Base-by-base conservation (phyloP, 2,797 vertebrate species). In the Arnoldichthys spilopterus region DNA sequence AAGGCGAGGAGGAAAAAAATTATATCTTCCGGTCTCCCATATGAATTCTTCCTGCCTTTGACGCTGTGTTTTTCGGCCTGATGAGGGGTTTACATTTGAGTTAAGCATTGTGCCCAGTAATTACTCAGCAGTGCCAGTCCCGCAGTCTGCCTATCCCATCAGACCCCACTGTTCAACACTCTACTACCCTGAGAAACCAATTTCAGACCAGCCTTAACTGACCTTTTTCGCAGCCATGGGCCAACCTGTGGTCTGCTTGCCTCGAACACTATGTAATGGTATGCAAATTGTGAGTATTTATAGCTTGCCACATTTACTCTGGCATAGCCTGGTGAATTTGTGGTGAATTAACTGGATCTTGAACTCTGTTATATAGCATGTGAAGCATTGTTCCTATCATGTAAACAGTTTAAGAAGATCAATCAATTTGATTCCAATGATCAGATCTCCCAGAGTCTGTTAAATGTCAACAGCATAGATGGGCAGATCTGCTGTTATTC, bases 51-150 rank as follows among this genome's bases (percentile, higher is more conserved):
- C 80, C 74, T 71, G 74, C 68, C 66, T 84, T 86, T 81, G 73
- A 78, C 54, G 5, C 13, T 32, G 40, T 64, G n/a, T 22, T 70
- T 22, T 70, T 53, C 2, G 53, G 73, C 47, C 59, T 54, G 62
- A 62, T 61, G 43, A 70, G 45, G 12, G 71, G 54, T 81, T 82
- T 26, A 72, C 22, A 64, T 83, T 78, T 82, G 82, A 64, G 56
- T 84, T 75, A 66, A 15, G 74, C 45, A 80, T 81, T 77, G 2
- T 84, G 81, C 54, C 30, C 32, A 62, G 34, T 82, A 85, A 87
- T 82, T 82, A 77, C 43, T 20, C 40, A 54, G 18, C 47, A 40
- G 70, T 78, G 74, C 76, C 78, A 81, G 70, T 32, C 67, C 45
- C 61, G 28, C 56, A 78, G 62, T 69, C 71, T 74, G 45, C 74